Evolutionary conservation across 2,797 vertebrate species (phyloP), one percentile per base, ranked within the genome.

Genomic region (Mallotus villosus): DNA sequence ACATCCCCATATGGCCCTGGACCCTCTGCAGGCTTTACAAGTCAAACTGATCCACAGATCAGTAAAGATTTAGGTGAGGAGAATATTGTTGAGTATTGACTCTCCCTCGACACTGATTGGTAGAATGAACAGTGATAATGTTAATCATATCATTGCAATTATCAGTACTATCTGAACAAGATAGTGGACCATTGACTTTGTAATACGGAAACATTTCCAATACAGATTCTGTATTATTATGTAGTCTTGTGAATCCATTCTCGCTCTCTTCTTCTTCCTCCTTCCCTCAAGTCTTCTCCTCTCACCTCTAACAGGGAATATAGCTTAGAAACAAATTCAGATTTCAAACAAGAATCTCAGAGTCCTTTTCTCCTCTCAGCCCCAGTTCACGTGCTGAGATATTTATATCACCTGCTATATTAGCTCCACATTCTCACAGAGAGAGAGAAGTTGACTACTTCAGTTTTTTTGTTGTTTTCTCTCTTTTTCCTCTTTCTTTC

Each of bases 401-500:
- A 53, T 53, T 53, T 3, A 53, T 16, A 53, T n/a, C 14, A 16
- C 51, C 14, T 53, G 14, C 19, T 53, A n/a, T 16, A 53, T 19
- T 5, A 53, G 51, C 3, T 53, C 19, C 14, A 53, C 51, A 6
- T 53, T 17, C 14, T n/a, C 51, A 19, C 51, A 53, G 16, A 53
- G 16, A 53, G 14, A n/a, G 41, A 46, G 41, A 46, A 46, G 21
- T 59, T 59, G 7, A 22, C 2, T 66, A 22, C 64, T 53, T 66
- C 41, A 24, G 64, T 25, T 46, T 2, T 24, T 59, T 21, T 24
- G 22, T 22, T 12, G n/a, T 22, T 63, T 8, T 34, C 25, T 16
- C 27, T 62, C 24, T 79, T 49, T 71, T 2, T 71, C 74, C 67
- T 53, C 19, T 17, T 25, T 19, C 24, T 72, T 46, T 41, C 7